phyloP scores from a whole-genome alignment of 1,140 invertebrate species.

The Lepidurus couesii region DNA sequence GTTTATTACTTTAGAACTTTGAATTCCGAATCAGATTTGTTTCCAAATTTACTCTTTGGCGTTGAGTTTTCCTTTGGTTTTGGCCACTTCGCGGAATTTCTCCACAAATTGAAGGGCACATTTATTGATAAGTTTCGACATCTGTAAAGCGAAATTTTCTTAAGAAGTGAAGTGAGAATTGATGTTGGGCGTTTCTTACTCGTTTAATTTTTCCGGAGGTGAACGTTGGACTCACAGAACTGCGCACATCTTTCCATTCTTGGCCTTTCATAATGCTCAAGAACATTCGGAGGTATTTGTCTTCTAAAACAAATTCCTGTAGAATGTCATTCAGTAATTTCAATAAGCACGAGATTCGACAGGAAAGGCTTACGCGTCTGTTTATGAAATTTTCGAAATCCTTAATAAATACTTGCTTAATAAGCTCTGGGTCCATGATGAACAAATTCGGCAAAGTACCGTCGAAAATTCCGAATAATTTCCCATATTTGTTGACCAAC shows the following conservation, averaged over 20 bases:
- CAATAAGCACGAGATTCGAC: conserved; percentile 24
- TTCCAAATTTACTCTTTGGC: conserved; percentile 7
- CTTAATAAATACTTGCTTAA: too few relatives aligned
- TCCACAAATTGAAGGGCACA: neutral
- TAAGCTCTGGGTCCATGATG: too few relatives aligned
- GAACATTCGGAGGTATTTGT: conserved; percentile 28
- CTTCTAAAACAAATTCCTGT: neutral
- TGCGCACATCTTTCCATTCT: conserved; percentile 46
- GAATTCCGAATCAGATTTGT: neutral
- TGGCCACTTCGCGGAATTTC: neutral
- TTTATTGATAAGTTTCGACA: neutral
- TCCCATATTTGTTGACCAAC: too few relatives aligned
- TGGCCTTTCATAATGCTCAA: conserved; percentile 33
- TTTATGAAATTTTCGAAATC: too few relatives aligned
- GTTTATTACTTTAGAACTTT: neutral
- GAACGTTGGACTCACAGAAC: conserved; percentile 47
- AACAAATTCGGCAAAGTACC: too few relatives aligned
- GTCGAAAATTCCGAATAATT: too few relatives aligned
- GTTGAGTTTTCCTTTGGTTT: conserved; percentile 3
- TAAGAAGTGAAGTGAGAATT: neutral
- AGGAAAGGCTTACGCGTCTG: neutral
- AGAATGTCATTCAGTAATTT: neutral
- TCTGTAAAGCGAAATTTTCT: neutral
- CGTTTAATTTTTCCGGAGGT: conserved; percentile 45
- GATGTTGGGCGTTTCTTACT: neutral